phyloP scores from a whole-genome alignment of 2,797 vertebrate genomes.

The Triplophysa yarkandensis region DNA sequence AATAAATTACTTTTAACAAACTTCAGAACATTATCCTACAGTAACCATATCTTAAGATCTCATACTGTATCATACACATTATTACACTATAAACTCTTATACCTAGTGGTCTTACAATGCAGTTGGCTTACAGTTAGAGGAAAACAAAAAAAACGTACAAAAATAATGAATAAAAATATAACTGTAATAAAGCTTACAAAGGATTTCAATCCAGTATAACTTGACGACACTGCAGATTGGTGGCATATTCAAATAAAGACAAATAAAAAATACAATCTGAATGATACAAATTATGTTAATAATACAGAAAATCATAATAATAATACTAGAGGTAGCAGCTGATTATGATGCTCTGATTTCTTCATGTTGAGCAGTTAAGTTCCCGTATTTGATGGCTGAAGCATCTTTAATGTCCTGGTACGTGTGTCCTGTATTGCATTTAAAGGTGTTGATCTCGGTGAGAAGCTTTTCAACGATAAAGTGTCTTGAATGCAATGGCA shows the following conservation, averaged over 20 bases:
- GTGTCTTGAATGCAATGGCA: constrained; percentile 70
- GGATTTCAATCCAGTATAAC: constrained; percentile 52
- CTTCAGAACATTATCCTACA: constrained; percentile 30
- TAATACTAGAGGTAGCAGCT: constrained; percentile 97
- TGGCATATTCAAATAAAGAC: constrained; percentile 73
- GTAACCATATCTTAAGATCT: constrained; percentile 32
- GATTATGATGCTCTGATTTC: constrained; percentile 81
- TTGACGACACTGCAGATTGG: constrained; percentile 67
- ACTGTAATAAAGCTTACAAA: constrained; percentile 78
- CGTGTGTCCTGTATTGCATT: constrained; percentile 66
- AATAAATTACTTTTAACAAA: constrained; percentile 44
- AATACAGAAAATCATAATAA: constrained; percentile 72
- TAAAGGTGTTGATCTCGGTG: constrained; percentile 67
- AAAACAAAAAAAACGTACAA: constrained; percentile 39
- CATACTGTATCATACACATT: constrained; percentile 42
- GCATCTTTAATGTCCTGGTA: constrained; percentile 42
- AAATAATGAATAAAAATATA: constrained; percentile 71
- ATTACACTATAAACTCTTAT: constrained; percentile 54
- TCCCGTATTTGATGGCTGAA: constrained; percentile 59
- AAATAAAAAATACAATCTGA: constrained; percentile 81
- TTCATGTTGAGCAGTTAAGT: constrained; percentile 60
- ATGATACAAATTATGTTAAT: constrained; percentile 58
- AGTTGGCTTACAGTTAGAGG: constrained; percentile 44
- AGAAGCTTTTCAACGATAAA: constrained; percentile 60
- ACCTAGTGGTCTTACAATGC: constrained; percentile 66